These are phyloP conservation scores for Heliconius eleuchia DNA, from an alignment of 1,140 invertebrate species.

Conservation along the genomic window DNA sequence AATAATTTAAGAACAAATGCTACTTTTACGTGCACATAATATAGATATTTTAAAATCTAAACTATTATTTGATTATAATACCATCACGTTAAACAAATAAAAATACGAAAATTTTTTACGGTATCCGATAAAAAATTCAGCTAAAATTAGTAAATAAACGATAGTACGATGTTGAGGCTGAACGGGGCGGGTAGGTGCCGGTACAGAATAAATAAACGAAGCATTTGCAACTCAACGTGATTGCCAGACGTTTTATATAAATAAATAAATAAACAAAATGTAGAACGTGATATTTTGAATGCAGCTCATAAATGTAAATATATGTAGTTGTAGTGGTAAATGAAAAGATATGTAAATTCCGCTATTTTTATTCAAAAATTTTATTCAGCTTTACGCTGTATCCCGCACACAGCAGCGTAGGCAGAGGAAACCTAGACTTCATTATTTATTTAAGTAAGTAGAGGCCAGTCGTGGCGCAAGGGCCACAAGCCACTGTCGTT, in stretches of 20 bases:
- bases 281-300: conserved; percentile 5
- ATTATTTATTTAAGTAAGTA: too few species aligned
- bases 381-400: too few species aligned
- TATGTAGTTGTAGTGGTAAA: not conserved
- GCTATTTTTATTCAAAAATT: too few species aligned
- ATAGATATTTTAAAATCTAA: too few species aligned
- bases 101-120: not conserved
- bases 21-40: too few species aligned
- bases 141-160: not conserved
- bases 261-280: conserved; percentile 1
- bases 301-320: not conserved
- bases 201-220: conserved; percentile 2
- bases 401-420: too few species aligned
- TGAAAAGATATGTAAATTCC: not conserved
- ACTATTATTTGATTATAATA: too few species aligned
- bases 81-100: too few species aligned
- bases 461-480: too few species aligned
- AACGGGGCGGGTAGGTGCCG: not conserved
- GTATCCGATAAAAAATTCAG: not conserved
- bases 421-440: too few species aligned
- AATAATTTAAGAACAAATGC: too few species aligned
- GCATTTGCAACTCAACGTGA: conserved; percentile 8
- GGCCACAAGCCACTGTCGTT: too few species aligned
- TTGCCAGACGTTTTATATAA: conserved; percentile 2
- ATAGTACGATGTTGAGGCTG: not conserved